A percentile compares a stretch with the other conserved stretches of the same genome.
These are phyloP conservation scores for Sinocyclocheilus grahami DNA, from an alignment of 2,113 vertebrate genomes.

Conservation along the genomic window DNA sequence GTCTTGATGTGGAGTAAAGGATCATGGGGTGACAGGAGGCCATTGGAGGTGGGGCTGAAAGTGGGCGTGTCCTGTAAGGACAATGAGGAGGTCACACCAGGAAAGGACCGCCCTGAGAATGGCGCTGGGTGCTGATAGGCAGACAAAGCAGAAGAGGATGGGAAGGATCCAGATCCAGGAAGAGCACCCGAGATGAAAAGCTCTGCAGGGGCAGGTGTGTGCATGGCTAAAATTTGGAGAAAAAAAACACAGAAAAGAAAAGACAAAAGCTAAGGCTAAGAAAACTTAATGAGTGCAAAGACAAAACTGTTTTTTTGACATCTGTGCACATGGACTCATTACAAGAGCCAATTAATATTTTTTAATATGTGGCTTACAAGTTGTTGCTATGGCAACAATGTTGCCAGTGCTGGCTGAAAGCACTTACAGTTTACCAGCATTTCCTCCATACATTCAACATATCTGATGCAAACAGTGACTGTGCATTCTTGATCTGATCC, in stretches of 20 bases:
- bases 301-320: neutral
- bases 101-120: slow-evolving; percentile 91
- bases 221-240: slow-evolving; percentile 84
- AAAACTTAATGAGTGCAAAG: neutral
- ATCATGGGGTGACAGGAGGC: slow-evolving; percentile 86
- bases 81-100: slow-evolving; percentile 82
- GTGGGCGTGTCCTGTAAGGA: slow-evolving; percentile 90
- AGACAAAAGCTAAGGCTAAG: neutral
- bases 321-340: neutral
- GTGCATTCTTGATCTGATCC: neutral
- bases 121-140: slow-evolving; percentile 95
- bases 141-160: slow-evolving; percentile 92
- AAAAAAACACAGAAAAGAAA: slow-evolving; percentile 33
- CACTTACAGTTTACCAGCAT: neutral
- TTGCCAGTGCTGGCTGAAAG: neutral
- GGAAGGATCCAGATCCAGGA: slow-evolving; percentile 90
- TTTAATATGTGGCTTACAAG: slow-evolving; percentile 27
- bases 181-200: slow-evolving; percentile 94
- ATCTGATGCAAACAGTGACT: neutral
- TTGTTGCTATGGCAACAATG: slow-evolving; percentile 32
- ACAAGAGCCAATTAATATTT: slow-evolving; percentile 9
- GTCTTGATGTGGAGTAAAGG: slow-evolving; percentile 86
- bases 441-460: neutral
- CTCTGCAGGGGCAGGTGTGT: slow-evolving; percentile 91
- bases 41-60: slow-evolving; percentile 90